phyloP scores from a whole-genome alignment of 2,113 vertebrate species.

The Maccullochella peelii region DNA sequence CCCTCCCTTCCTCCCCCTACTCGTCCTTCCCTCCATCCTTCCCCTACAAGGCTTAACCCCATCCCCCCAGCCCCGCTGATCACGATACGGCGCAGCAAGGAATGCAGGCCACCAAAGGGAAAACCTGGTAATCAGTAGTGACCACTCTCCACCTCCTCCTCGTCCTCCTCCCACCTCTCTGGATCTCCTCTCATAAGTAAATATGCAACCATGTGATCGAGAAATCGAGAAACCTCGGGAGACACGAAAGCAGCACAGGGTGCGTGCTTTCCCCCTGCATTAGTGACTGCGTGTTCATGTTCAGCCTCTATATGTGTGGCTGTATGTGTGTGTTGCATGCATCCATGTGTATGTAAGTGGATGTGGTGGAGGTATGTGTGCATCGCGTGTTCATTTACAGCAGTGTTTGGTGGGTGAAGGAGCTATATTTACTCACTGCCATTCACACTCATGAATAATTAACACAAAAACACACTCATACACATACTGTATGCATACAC shows the following conservation, averaged over 20 bases:
- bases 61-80: conserved; percentile 42
- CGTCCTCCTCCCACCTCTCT: too few species aligned
- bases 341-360: conserved; percentile 62
- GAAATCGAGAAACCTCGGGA: too few species aligned
- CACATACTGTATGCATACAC: conserved; percentile 31
- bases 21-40: conserved; percentile 45
- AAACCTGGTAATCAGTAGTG: conserved; percentile 61
- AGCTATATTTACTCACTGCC: conserved; percentile 77
- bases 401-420: conserved; percentile 56
- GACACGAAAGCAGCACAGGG: conserved; percentile 54
- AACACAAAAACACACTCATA: conserved; percentile 67
- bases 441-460: conserved; percentile 74
- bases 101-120: conserved; percentile 67
- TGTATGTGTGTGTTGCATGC: conserved; percentile 51
- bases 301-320: conserved; percentile 41
- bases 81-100: conserved; percentile 52
- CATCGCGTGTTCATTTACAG: conserved; percentile 68
- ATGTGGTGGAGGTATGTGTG: conserved; percentile 55
- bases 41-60: conserved; percentile 53
- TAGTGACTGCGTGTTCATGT: conserved; percentile 54
- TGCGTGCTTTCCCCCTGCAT: conserved; percentile 58
- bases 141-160: too few species aligned
- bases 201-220: too few species aligned
- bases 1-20: conserved; percentile 13
- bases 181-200: too few species aligned